Conservation (phyloP, 2,113 vertebrate species). For the Calidris pugnax region DNA sequence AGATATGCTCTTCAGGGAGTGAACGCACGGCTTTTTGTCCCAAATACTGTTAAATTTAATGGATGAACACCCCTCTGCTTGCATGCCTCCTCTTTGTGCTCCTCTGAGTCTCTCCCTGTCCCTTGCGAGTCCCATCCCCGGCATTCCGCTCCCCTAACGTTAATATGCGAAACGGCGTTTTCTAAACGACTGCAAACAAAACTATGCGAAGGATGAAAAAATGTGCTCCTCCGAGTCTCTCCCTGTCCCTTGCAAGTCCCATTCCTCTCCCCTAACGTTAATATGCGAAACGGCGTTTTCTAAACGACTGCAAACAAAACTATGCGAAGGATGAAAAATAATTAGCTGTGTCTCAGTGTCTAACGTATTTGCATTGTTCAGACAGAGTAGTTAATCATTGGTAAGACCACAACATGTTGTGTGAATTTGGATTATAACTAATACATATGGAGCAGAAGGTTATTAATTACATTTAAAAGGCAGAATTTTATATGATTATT, state of each 20-base stretch:
- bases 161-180: neutral
- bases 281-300: neutral
- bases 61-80: neutral
- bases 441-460: neutral
- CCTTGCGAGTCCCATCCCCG: neutral
- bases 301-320: neutral
- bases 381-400: constrained; percentile 53
- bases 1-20: neutral
- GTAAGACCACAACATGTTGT: neutral
- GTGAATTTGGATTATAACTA: constrained; percentile 48
- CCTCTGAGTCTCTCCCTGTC: neutral
- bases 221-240: neutral
- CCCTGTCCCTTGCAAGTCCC: neutral
- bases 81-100: rapidly evolving
- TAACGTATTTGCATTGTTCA: constrained; percentile 41
- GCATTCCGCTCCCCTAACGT: rapidly evolving
- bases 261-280: neutral
- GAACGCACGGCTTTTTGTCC: neutral
- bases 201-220: too few species aligned
- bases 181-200: neutral
- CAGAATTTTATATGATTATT: constrained; percentile 7
- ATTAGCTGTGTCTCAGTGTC: neutral
- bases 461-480: constrained; percentile 52
- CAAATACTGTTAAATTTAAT: neutral
- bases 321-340: neutral